Percentiles rank a stretch among this genome's conserved stretches.
These are phyloP conservation scores for Meiosimyza decipiens DNA, from an alignment of 2,888 invertebrate species.

Conservation along the genomic window DNA sequence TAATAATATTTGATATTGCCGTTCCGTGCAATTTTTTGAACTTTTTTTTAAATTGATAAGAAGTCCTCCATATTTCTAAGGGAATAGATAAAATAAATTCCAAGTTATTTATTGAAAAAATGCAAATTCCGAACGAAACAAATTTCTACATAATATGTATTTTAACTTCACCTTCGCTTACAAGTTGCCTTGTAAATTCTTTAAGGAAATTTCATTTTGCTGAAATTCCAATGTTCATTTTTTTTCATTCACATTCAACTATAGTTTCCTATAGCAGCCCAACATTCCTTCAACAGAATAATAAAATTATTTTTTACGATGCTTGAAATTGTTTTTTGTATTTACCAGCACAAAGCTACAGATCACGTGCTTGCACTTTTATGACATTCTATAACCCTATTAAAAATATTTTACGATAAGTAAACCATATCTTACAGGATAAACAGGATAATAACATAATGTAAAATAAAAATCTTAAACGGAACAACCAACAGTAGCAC, in stretches of 20 bases:
- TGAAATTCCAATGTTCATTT: not conserved
- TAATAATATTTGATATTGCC: too few species aligned
- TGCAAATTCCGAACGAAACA: too few species aligned
- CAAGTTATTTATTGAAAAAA: too few species aligned
- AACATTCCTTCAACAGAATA: not conserved
- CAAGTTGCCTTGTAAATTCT: too few species aligned
- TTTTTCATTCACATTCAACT: not conserved
- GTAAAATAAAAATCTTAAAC: not conserved
- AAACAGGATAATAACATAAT: constrained; percentile 8
- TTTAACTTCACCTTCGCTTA: too few species aligned
- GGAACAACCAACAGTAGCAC: constrained; percentile 1
- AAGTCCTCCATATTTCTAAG: too few species aligned
- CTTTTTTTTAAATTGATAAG: too few species aligned
- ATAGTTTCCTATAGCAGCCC: not conserved
- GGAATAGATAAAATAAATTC: too few species aligned
- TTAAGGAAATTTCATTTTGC: not conserved
- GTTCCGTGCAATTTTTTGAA: too few species aligned
- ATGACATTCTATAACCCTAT: not conserved
- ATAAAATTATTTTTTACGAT: constrained; percentile 11
- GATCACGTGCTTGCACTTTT: not conserved
- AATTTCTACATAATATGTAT: too few species aligned
- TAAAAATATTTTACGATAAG: constrained; percentile 13
- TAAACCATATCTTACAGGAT: constrained; percentile 11
- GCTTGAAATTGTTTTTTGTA: not conserved
- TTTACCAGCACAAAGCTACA: not conserved